Evolutionary conservation across 2,113 vertebrate species (phyloP), one percentile per base, ranked within the genome.

Genomic region (Callaeas wilsoni): DNA sequence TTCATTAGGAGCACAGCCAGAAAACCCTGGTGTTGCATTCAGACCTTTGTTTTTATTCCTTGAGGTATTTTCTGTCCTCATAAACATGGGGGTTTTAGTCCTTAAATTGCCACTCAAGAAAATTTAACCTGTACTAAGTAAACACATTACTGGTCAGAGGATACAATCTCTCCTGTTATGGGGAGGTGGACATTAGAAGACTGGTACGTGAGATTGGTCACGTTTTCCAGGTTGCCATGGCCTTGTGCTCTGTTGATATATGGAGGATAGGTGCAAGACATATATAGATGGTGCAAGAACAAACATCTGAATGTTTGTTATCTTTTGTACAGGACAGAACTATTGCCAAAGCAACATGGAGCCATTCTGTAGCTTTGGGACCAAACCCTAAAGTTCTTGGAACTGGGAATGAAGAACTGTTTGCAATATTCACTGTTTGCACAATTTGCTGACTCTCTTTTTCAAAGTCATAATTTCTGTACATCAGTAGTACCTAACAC

Each of bases 51-150:
- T 93, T 94, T 90, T 30, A 56, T 77, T 78, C 93, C 90, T 91
- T 90, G 55, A 67, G 47, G 17, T 77, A 70, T 93, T 88, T 95
- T 96, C 59, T 84, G 52, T 62, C 64, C 63, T 65, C 56, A 57
- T 84, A 93, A 95, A 91, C 59, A 63, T 2, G 39, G 62, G 56
- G 37, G 89, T 94, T 93, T 78, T 90, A 89, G 60, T 78, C 69
- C 52, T 77, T 76, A 70, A 90, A 89, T 78, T 95, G 89, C 64
- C 76, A 90, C 91, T 88, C 83, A 93, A 84, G 85, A 89, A 95
- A 90, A 90, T 92, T 87, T 84, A 96, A 90, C 95, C 76, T 92
- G 86, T 52, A 27, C 47, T 92, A 77, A 87, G 80, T 92, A 95
- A 95, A 90, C 76, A 93, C 35, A 41, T 76, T 74, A 81, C 44